Evolutionary conservation across 2,888 invertebrate genomes (phyloP).

Genomic region (Desoria tigrina): DNA sequence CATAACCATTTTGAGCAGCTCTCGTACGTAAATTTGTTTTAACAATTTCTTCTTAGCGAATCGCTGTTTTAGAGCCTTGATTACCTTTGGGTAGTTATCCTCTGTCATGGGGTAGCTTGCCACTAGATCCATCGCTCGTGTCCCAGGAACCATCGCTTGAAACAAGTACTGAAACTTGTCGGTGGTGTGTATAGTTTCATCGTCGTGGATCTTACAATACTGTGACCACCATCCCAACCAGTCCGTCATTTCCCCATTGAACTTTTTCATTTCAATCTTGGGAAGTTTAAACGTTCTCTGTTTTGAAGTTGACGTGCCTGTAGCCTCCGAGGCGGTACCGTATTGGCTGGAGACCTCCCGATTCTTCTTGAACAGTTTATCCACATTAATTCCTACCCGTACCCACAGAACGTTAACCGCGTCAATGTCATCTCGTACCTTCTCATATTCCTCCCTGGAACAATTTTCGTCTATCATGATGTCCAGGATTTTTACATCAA

Average conservation of each 20-base stretch:
- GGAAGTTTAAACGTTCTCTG: too few species aligned
- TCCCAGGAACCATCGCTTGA: conserved; percentile 39
- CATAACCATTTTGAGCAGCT: background rate
- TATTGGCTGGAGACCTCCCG: conserved; percentile 7
- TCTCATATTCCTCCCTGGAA: background rate
- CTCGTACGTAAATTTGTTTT: background rate
- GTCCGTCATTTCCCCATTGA: too few species aligned
- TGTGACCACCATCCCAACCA: too few species aligned
- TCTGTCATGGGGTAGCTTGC: conserved; percentile 39
- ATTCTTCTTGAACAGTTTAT: background rate
- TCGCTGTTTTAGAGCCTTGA: conserved; percentile 34
- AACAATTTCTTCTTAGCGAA: too few species aligned
- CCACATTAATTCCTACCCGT: too few species aligned
- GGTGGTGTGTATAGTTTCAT: conserved; percentile 23
- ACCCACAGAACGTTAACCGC: too few species aligned
- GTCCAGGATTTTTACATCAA: background rate
- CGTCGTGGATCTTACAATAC: conserved; percentile 53
- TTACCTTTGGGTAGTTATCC: conserved; percentile 53
- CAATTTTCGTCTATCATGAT: background rate
- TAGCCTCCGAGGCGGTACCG: too few species aligned
- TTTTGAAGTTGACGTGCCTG: too few species aligned
- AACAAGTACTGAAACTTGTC: conserved; percentile 51
- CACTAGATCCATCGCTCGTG: conserved; percentile 50
- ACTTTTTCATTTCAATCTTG: too few species aligned
- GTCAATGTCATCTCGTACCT: background rate